A percentile compares a stretch with the other conserved stretches of the same genome.
These are phyloP conservation scores for Uropetala carovei DNA, from an alignment of 2,888 invertebrate species.

Conservation along the genomic window DNA sequence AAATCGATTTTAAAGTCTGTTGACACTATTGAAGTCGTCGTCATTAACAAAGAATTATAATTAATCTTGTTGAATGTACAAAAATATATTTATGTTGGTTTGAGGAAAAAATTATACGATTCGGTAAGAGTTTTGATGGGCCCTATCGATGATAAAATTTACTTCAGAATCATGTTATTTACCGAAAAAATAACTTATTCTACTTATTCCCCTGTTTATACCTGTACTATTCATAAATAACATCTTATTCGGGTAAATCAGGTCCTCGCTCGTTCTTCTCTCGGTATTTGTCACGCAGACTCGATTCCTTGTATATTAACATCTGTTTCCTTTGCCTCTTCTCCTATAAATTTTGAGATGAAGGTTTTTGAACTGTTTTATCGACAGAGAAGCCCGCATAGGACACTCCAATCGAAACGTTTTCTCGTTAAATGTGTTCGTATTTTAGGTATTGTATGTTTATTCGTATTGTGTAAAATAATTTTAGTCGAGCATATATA, in stretches of 20 bases:
- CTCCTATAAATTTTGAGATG: background rate
- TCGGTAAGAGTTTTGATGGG: background rate
- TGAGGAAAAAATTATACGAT: background rate
- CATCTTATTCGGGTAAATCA: background rate
- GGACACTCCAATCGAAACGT: slow-evolving; percentile 25
- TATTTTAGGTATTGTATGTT: slow-evolving; percentile 44
- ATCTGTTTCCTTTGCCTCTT: slow-evolving; percentile 17
- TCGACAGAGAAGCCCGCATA: background rate
- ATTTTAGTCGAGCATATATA: slow-evolving; percentile 35
- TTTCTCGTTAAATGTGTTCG: slow-evolving; percentile 17
- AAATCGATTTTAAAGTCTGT: slow-evolving; percentile 9
- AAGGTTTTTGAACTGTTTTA: background rate
- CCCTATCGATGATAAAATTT: too few relatives aligned
- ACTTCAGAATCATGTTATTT: background rate
- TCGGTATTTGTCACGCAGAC: slow-evolving; percentile 5
- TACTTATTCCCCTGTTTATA: background rate
- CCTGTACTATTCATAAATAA: background rate
- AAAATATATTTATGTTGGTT: slow-evolving; percentile 30
- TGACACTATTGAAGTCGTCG: background rate
- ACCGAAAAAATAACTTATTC: background rate
- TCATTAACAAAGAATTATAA: background rate
- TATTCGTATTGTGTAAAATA: slow-evolving; percentile 27
- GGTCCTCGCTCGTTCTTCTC: background rate
- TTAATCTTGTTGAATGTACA: slow-evolving; percentile 21
- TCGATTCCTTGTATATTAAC: slow-evolving; percentile 19